These are phyloP conservation scores for Hirtodrosophila histrioides DNA, from an alignment of 2,888 invertebrate species.

Conservation along the genomic window DNA sequence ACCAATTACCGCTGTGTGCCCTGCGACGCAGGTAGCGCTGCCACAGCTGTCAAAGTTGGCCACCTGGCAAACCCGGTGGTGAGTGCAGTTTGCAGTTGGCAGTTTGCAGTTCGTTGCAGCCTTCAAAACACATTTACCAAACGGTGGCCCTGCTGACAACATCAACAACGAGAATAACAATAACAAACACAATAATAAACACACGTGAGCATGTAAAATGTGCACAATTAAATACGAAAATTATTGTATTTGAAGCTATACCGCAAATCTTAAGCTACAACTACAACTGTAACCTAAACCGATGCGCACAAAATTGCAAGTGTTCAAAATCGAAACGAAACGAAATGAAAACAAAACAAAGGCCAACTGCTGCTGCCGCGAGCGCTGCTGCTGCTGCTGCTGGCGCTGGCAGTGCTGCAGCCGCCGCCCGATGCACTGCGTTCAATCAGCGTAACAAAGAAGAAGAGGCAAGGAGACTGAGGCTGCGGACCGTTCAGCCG, in stretches of 20 bases:
- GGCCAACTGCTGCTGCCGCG: constrained; percentile 22
- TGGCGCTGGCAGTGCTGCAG: constrained; percentile 2
- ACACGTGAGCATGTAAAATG: constrained; percentile 27
- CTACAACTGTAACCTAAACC: constrained; percentile 14
- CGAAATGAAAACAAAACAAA: constrained; percentile 49
- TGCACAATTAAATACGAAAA: constrained; percentile 26
- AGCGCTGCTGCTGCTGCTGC: background rate
- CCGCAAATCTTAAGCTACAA: constrained; percentile 11
- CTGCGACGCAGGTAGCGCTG: constrained; percentile 24
- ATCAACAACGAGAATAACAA: constrained; percentile 19
- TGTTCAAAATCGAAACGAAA: constrained; percentile 24
- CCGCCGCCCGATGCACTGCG: background rate
- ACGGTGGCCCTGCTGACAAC: constrained; percentile 21
- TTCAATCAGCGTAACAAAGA: constrained; percentile 27
- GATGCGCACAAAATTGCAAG: constrained; percentile 45
- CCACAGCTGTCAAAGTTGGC: constrained; percentile 35
- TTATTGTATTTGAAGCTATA: constrained; percentile 31
- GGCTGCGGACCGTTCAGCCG: constrained; percentile 7
- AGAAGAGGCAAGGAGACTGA: constrained; percentile 15
- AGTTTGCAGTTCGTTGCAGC: constrained; percentile 12
- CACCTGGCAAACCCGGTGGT: constrained; percentile 20
- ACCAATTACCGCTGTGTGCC: background rate
- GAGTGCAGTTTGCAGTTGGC: constrained; percentile 5
- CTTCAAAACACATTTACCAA: constrained; percentile 19
- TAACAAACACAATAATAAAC: background rate